A percentile compares a stretch with the other conserved stretches of the same genome.
Evolutionary conservation across 2,113 vertebrate species (phyloP).

Genomic region (Arenaria interpres): DNA sequence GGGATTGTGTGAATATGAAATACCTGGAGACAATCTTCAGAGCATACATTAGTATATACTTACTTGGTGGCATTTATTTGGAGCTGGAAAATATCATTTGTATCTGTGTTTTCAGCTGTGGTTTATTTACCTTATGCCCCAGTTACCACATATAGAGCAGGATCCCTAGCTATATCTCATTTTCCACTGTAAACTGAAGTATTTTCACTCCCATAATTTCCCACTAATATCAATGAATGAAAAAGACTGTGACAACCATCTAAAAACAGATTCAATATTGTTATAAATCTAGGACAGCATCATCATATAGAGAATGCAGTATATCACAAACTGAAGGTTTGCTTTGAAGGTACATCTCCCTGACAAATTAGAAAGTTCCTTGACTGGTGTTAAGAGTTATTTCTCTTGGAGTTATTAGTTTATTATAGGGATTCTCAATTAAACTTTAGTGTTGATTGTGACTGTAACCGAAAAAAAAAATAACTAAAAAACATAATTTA

Average conservation of each 20-base stretch:
- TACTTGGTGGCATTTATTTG: neutral
- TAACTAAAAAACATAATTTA: neutral
- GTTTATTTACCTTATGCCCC: neutral
- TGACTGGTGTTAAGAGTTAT: neutral
- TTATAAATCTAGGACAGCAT: neutral
- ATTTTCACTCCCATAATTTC: neutral
- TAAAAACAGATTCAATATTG: neutral
- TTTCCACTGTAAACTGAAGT: neutral
- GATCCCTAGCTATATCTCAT: neutral
- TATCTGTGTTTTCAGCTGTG: neutral
- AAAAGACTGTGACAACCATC: neutral
- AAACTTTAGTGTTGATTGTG: neutral
- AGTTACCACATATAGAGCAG: neutral
- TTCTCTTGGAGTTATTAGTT: neutral
- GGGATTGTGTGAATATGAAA: neutral
- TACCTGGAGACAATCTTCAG: neutral
- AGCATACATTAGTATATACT: neutral
- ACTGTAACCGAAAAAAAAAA: neutral
- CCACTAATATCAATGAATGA: neutral
- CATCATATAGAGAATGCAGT: neutral
- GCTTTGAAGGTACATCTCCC: neutral
- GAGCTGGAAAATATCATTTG: neutral
- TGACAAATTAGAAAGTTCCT: neutral
- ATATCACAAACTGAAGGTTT: neutral
- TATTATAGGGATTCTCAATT: neutral